Conservation (phyloP, 1,140 invertebrate genomes). For the Papilio machaon region DNA sequence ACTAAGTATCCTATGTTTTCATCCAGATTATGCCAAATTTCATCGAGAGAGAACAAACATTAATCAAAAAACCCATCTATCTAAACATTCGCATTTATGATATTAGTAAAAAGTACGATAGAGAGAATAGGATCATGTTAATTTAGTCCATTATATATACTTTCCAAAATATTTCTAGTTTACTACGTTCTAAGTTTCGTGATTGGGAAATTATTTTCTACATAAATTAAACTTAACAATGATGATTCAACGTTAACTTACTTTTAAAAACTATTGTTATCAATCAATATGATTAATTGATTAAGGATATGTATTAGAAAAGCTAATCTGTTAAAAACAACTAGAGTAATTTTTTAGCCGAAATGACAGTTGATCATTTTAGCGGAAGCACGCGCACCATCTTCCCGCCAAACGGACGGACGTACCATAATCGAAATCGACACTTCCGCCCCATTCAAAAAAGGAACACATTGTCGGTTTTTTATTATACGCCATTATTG, state of each 20-base stretch:
- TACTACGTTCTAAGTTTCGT: background rate
- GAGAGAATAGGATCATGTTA: no score
- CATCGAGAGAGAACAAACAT: no score
- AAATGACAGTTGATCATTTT: constrained; percentile 47
- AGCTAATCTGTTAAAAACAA: background rate
- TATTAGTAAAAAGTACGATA: no score
- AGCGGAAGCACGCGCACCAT: constrained; percentile 61
- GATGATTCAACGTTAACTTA: background rate
- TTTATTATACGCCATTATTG: constrained; percentile 49
- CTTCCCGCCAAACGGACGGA: constrained; percentile 70
- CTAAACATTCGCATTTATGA: no score
- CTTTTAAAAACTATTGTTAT: background rate
- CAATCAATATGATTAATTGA: background rate
- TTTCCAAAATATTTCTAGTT: no score
- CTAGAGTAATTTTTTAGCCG: constrained; percentile 38
- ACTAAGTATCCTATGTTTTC: no score
- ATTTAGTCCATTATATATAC: no score
- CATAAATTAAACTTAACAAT: background rate
- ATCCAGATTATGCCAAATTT: no score
- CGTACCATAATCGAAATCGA: constrained; percentile 76
- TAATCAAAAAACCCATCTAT: no score
- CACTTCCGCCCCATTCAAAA: constrained; percentile 69
- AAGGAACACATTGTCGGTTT: constrained; percentile 67
- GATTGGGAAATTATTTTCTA: no score
- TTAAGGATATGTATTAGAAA: background rate